Evolutionary conservation across 2,797 vertebrate species (phyloP).

Genomic region (Lithobates pipiens): DNA sequence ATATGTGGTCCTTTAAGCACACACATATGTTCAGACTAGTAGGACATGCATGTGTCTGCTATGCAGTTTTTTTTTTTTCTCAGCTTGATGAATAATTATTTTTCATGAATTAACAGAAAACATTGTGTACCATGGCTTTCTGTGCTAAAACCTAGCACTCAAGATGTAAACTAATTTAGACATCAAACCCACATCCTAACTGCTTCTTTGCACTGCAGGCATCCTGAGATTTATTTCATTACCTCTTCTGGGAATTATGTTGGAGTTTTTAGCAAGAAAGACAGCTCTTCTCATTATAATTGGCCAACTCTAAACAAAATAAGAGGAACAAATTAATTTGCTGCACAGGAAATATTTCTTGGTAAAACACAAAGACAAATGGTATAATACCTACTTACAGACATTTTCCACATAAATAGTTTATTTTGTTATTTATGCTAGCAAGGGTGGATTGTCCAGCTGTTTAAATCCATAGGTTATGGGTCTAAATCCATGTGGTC

Average conservation of each 20-base stretch:
- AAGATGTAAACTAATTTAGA: constrained; percentile 1
- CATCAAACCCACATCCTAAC: not conserved
- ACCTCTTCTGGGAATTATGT: not conserved
- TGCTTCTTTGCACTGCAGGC: not conserved
- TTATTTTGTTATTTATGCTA: no score
- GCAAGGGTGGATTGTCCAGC: no score
- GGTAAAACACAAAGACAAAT: not conserved
- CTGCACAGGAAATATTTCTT: not conserved
- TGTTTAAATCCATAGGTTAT: no score
- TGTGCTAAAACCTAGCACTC: not conserved
- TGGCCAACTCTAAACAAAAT: not conserved
- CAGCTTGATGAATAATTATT: not conserved
- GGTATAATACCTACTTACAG: not conserved
- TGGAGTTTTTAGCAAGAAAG: constrained; percentile 2
- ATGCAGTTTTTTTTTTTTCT: not conserved
- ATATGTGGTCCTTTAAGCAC: not conserved
- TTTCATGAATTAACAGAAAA: not conserved
- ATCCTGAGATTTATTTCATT: not conserved
- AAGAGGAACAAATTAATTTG: constrained; percentile 2
- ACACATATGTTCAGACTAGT: not conserved
- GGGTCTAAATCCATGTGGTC: no score
- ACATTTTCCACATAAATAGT: no score
- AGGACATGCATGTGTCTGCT: not conserved
- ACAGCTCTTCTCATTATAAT: constrained; percentile 14
- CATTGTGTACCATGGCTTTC: not conserved